Evolutionary conservation across 2,888 invertebrate species (phyloP).

Genomic region (Erynnis tages): DNA sequence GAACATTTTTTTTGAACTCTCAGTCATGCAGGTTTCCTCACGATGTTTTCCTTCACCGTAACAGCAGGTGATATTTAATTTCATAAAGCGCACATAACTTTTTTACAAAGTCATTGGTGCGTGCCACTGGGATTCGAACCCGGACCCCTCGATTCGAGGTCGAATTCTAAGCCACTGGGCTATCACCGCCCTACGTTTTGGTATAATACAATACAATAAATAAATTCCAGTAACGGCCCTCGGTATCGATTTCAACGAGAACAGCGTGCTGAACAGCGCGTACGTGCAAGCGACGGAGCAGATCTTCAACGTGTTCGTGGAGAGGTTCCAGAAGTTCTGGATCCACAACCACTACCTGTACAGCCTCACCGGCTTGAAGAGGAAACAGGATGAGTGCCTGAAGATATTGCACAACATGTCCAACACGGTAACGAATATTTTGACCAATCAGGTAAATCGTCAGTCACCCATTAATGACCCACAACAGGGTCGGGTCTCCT

Average conservation of each 20-base stretch:
- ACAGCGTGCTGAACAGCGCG: slow-evolving; percentile 49
- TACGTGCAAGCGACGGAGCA: slow-evolving; percentile 58
- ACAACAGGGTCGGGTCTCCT: too few species aligned
- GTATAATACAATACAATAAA: not conserved
- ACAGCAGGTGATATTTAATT: too few species aligned
- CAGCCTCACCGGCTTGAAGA: slow-evolving; percentile 51
- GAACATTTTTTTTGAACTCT: too few species aligned
- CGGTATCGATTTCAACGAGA: slow-evolving; percentile 59
- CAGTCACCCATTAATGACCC: too few species aligned
- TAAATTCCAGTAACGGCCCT: slow-evolving; percentile 55
- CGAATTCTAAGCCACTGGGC: too few species aligned
- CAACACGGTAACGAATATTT: slow-evolving; percentile 44
- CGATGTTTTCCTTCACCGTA: too few species aligned
- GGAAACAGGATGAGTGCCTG: slow-evolving; percentile 52
- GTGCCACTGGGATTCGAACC: too few species aligned
- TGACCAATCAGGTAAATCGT: too few species aligned
- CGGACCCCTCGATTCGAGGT: too few species aligned
- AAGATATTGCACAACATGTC: slow-evolving; percentile 61
- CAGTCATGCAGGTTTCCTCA: too few species aligned
- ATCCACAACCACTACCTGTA: slow-evolving; percentile 51
- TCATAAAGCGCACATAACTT: too few species aligned
- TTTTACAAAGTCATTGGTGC: too few species aligned
- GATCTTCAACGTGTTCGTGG: slow-evolving; percentile 53
- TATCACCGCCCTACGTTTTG: not conserved
- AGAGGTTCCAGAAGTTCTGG: slow-evolving; percentile 62